phyloP scores from a whole-genome alignment of 1,140 invertebrate species.

The Drosophila mauritiana region DNA sequence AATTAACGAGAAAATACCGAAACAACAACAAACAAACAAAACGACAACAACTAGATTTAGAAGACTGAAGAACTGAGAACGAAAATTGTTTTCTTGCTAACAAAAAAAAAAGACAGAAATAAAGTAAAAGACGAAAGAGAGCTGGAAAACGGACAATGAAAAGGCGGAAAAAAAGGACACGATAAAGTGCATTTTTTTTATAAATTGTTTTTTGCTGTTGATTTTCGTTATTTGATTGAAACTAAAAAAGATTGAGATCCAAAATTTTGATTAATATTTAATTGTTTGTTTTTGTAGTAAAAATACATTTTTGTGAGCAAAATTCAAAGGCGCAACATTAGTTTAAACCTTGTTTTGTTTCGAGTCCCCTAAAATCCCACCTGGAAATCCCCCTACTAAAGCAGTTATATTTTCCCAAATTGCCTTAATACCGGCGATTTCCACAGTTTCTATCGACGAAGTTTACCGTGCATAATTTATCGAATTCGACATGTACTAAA shows the following conservation, averaged over 20 bases:
- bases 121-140: conserved; percentile 1
- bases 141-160: conserved; percentile 22
- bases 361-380: conserved; percentile 10
- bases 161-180: conserved; percentile 11
- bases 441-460: conserved; percentile 41
- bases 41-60: conserved; percentile 76
- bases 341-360: conserved; percentile 54
- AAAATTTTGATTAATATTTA: conserved; percentile 76
- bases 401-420: conserved; percentile 4
- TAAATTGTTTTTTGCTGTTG: conserved; percentile 73
- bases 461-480: conserved; percentile 76
- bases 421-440: conserved; percentile 28
- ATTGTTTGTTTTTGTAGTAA: conserved; percentile 75
- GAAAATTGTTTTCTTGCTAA: conserved; percentile 55
- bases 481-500: conserved; percentile 38
- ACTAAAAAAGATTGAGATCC: conserved; percentile 43
- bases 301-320: conserved; percentile 66
- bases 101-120: conserved; percentile 33
- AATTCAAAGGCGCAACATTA: conserved; percentile 67
- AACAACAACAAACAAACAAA: conserved; percentile 68
- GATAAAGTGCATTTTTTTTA: conserved; percentile 55
- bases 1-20: conserved; percentile 57
- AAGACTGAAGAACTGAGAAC: conserved; percentile 81
- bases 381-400: conserved; percentile 35
- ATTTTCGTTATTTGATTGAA: conserved; percentile 78